These are phyloP conservation scores for Oscheius sp. DNA, from an alignment of 2,888 invertebrate species.

Conservation along the genomic window DNA sequence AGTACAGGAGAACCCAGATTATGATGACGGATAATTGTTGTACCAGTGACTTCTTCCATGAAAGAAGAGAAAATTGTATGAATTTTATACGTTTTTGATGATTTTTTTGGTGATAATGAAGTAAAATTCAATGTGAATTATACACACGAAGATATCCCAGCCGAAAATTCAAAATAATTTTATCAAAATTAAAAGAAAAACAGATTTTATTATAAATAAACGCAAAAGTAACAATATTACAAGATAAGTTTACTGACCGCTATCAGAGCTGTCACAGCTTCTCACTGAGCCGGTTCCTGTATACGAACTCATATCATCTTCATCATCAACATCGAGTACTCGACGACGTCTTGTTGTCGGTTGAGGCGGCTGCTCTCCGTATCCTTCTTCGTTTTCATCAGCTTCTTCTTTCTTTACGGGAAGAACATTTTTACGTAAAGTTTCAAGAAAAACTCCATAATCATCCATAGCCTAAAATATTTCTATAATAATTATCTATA, in stretches of 20 bases:
- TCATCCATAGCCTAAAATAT: slow-evolving; percentile 35
- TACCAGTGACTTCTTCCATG: too few relatives aligned
- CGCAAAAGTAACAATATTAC: neutral
- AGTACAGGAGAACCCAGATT: too few relatives aligned
- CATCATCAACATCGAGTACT: neutral
- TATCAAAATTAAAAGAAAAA: neutral
- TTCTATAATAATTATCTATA: neutral
- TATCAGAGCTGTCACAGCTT: neutral
- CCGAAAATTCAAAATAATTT: too few relatives aligned
- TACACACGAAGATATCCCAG: too few relatives aligned
- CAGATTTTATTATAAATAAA: neutral
- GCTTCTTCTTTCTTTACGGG: slow-evolving; percentile 9
- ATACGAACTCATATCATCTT: slow-evolving; percentile 5
- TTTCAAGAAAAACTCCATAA: slow-evolving; percentile 37
- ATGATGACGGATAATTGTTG: too few relatives aligned
- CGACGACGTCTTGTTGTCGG: neutral
- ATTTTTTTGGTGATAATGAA: too few relatives aligned
- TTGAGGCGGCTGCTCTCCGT: neutral
- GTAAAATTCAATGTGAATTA: too few relatives aligned
- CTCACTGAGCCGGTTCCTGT: neutral
- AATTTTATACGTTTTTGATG: too few relatives aligned
- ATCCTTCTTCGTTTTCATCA: neutral
- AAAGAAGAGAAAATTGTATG: too few relatives aligned
- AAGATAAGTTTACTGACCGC: neutral
- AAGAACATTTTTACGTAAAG: neutral